These are phyloP conservation scores for Styela clava DNA, from an alignment of 23 tunicate species.

Conservation along the genomic window DNA sequence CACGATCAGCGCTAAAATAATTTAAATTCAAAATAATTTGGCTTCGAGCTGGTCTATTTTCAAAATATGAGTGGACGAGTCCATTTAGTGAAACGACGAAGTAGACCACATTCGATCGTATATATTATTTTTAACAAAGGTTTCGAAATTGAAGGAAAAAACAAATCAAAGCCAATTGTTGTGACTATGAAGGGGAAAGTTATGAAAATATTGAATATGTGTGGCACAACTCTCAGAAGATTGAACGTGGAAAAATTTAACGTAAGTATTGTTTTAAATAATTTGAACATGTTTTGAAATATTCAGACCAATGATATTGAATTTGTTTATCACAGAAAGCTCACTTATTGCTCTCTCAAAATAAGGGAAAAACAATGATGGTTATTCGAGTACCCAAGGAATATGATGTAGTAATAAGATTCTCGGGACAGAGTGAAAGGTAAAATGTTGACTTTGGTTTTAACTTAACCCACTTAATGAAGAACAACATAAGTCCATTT, in stretches of 20 bases:
- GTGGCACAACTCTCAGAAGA: constrained; percentile 35
- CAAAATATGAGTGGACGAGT: no score
- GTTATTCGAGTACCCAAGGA: constrained; percentile 89
- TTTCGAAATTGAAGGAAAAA: constrained; percentile 66
- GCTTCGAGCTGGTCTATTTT: no score
- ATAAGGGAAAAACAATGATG: constrained; percentile 57
- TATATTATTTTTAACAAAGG: no score
- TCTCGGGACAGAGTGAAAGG: constrained; percentile 50
- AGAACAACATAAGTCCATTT: constrained; percentile 23
- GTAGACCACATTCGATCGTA: no score
- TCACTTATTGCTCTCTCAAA: constrained; percentile 49
- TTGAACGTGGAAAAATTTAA: constrained; percentile 40
- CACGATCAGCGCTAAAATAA: no score
- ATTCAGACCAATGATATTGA: background rate
- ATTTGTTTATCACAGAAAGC: constrained; percentile 43
- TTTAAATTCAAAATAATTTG: no score
- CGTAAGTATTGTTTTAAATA: constrained; percentile 15
- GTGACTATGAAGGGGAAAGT: constrained; percentile 31
- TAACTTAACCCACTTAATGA: background rate
- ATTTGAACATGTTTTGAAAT: no score
- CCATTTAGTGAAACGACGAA: no score
- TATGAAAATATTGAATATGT: constrained; percentile 33
- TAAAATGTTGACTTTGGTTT: background rate
- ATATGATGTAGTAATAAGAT: constrained; percentile 78
- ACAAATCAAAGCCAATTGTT: constrained; percentile 50